Conservation (phyloP, 2,113 vertebrate genomes). For the Orientallactaga bullata region DNA sequence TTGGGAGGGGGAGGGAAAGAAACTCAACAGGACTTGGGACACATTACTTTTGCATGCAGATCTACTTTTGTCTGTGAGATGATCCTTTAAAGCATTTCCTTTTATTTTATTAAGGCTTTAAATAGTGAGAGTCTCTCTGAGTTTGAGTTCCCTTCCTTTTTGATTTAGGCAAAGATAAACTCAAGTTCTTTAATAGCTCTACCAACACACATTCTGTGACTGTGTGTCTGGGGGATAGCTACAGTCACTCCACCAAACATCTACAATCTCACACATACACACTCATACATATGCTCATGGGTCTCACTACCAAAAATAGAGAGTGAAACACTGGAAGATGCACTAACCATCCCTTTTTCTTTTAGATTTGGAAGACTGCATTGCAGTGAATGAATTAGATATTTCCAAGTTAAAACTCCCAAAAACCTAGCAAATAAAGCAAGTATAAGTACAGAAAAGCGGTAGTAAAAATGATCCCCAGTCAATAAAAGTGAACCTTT, state of each 20-base stretch:
- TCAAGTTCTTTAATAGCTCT: not conserved
- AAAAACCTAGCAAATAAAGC: not conserved
- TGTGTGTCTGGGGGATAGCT: not conserved
- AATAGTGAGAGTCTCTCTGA: not conserved
- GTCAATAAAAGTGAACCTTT: not conserved
- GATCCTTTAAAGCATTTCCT: not conserved
- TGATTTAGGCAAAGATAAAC: not conserved
- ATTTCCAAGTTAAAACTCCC: constrained; percentile 3
- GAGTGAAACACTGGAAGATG: not conserved
- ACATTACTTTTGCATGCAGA: not conserved
- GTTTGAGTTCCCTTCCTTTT: not conserved
- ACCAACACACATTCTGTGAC: not conserved
- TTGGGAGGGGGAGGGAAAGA: not conserved
- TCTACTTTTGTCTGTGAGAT: not conserved
- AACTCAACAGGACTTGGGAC: not conserved
- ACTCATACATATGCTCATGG: not conserved
- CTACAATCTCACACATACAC: not conserved
- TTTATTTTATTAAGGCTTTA: not conserved
- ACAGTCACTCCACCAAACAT: not conserved
- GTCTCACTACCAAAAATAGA: not conserved
- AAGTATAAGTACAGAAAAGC: too few relatives aligned
- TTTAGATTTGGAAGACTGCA: not conserved
- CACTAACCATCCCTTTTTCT: not conserved
- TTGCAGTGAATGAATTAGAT: not conserved
- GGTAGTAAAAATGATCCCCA: not conserved